These are phyloP conservation scores for Cataglyphis hispanica DNA, from an alignment of 1,140 invertebrate genomes.

Conservation along the genomic window DNA sequence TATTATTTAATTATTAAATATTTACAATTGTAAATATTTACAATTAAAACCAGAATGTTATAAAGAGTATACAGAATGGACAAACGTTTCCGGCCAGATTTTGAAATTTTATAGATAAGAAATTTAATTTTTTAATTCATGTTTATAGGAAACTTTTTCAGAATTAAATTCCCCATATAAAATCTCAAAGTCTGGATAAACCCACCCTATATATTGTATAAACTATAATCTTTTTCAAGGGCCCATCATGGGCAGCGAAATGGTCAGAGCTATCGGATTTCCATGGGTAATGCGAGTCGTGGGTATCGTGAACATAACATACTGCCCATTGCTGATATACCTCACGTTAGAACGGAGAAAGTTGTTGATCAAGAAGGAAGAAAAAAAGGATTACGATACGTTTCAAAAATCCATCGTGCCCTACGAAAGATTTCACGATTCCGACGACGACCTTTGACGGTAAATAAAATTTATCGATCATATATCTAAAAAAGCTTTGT, in stretches of 20 bases:
- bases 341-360: constrained; percentile 75
- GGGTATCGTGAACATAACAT: constrained; percentile 90
- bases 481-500: background rate
- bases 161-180: too few relatives aligned
- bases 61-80: too few relatives aligned
- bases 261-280: constrained; percentile 91
- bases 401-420: constrained; percentile 68
- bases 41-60: background rate
- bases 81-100: too few relatives aligned
- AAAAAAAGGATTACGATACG: constrained; percentile 79
- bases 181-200: too few relatives aligned
- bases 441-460: constrained; percentile 81
- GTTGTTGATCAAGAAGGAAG: constrained; percentile 46
- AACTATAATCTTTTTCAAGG: constrained; percentile 84
- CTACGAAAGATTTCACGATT: constrained; percentile 81
- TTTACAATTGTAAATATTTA: too few relatives aligned
- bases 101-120: too few relatives aligned
- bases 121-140: too few relatives aligned
- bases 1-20: too few relatives aligned
- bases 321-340: constrained; percentile 88
- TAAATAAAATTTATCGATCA: constrained; percentile 11
- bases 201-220: too few relatives aligned
- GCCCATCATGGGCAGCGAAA: constrained; percentile 90
- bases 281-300: constrained; percentile 90
- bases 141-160: too few relatives aligned